Conservation (phyloP, 64 coral and sea anemone species). For the Dendrophyllia cribrosa region DNA sequence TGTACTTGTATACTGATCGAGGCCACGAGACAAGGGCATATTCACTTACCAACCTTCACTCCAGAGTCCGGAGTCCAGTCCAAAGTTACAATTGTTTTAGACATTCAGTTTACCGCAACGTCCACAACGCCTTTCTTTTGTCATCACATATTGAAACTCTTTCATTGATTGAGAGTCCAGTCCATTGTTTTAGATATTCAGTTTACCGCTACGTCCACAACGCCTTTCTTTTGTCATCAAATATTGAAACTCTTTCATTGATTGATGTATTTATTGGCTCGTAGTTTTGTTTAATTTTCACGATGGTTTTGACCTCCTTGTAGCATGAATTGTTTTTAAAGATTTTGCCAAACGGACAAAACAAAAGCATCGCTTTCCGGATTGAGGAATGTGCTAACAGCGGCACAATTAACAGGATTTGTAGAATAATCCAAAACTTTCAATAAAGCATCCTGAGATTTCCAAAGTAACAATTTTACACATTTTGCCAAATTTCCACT, state of each 20-base stretch:
- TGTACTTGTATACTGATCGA: too few relatives aligned
- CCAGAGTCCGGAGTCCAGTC: too few relatives aligned
- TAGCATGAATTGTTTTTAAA: background rate
- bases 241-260: background rate
- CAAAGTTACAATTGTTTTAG: too few relatives aligned
- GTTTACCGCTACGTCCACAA: background rate
- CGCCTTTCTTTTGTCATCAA: background rate
- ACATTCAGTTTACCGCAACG: too few relatives aligned
- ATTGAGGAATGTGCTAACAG: slow-evolving; percentile 14
- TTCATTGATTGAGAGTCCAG: background rate
- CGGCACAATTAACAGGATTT: slow-evolving; percentile 7
- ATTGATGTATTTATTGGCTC: background rate
- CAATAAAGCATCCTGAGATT: background rate
- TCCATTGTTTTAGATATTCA: background rate
- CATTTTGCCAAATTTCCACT: background rate
- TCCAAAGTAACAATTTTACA: background rate
- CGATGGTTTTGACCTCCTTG: background rate
- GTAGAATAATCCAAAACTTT: background rate
- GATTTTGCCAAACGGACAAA: background rate
- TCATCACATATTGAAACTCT: background rate
- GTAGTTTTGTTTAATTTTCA: slow-evolving; percentile 1
- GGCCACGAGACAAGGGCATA: too few relatives aligned
- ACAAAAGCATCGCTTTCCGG: too few relatives aligned
- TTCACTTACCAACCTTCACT: too few relatives aligned
- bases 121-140: background rate